These are phyloP conservation scores for Chromobotia macracanthus DNA, from an alignment of 2,797 vertebrate species.

Conservation along the genomic window DNA sequence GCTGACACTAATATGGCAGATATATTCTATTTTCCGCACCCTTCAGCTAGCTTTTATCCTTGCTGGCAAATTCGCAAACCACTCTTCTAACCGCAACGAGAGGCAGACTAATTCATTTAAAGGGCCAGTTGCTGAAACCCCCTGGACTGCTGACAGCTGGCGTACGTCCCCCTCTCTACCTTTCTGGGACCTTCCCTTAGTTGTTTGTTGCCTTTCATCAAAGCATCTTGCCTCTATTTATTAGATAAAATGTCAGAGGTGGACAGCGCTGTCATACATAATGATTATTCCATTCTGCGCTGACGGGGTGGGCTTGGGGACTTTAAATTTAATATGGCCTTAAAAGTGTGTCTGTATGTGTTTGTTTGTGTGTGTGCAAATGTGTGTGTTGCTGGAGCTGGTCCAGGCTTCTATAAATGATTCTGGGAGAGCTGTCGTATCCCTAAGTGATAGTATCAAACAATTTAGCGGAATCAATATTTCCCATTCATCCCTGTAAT, in stretches of 20 bases:
- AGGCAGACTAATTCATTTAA: slow-evolving; percentile 85
- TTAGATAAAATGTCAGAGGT: slow-evolving; percentile 84
- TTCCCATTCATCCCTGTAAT: slow-evolving; percentile 71
- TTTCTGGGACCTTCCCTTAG: slow-evolving; percentile 69
- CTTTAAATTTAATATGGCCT: slow-evolving; percentile 78
- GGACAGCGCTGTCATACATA: slow-evolving; percentile 78
- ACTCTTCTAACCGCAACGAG: slow-evolving; percentile 75
- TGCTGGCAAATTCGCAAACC: slow-evolving; percentile 65
- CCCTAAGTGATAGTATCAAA: slow-evolving; percentile 77
- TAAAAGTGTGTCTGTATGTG: slow-evolving; percentile 63
- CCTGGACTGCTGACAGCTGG: slow-evolving; percentile 81
- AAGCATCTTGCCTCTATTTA: slow-evolving; percentile 75
- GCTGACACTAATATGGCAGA: slow-evolving; percentile 88
- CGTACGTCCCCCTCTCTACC: slow-evolving; percentile 66
- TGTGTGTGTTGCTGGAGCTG: slow-evolving; percentile 67
- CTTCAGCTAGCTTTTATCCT: slow-evolving; percentile 68
- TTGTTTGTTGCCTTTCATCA: slow-evolving; percentile 76
- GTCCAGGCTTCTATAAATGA: slow-evolving; percentile 68
- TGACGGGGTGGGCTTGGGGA: slow-evolving; percentile 67
- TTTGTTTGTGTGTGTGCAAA: slow-evolving; percentile 22
- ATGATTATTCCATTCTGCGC: slow-evolving; percentile 79
- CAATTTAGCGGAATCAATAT: slow-evolving; percentile 75
- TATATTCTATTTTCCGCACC: slow-evolving; percentile 84
- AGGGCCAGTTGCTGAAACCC: slow-evolving; percentile 71
- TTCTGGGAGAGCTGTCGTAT: slow-evolving; percentile 62